Evolutionary conservation across 2,888 invertebrate genomes (phyloP), one percentile per base, ranked within the genome.

Genomic region (Gisinianus flammeolus): DNA sequence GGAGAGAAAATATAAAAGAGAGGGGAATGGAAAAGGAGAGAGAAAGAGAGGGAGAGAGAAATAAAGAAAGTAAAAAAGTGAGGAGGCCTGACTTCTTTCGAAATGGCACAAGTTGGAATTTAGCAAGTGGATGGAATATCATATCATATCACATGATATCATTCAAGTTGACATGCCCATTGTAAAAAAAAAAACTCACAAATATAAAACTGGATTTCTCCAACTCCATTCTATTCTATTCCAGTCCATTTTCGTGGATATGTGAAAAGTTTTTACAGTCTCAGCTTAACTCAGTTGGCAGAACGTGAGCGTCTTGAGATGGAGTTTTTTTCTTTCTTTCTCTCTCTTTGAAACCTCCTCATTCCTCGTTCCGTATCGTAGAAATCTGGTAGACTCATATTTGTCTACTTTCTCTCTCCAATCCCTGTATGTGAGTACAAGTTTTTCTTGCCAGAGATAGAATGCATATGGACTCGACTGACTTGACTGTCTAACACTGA

Each of bases 151-250:
- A 72, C 30, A 72, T 62, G 33, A 72, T 72, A 58, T 72, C 72
- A 72, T 72, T 72, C 72, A 72, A 72, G 22, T 72, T 72, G 72
- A 72, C 72, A 62, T 72, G 62, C 10, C 72, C 62, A 72, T 72
- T 72, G 72, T 72, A 72, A 58, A 58, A 72, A 71, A 54, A 33
- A 31, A 71, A 52, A n/a, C 12, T 30, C 19, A 31, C 4, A 72
- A 33, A 72, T 72, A 72, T 62, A 72, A 72, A 72, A 72, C 72
- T 72, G 72, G 72, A 72, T 72, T 72, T 72, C 72, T 72, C 19
- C 72, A 72, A 62, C 72, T 72, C 72, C 72, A 72, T 72, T 72
- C 72, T 62, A 72, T 72, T 72, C 72, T 72, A 72, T 72, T 72
- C 62, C 22, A 58, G 62, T 72, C 72, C 35, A 72, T 58, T 72